Conservation (phyloP, 1,140 invertebrate species). For the Danaus melanippus region DNA sequence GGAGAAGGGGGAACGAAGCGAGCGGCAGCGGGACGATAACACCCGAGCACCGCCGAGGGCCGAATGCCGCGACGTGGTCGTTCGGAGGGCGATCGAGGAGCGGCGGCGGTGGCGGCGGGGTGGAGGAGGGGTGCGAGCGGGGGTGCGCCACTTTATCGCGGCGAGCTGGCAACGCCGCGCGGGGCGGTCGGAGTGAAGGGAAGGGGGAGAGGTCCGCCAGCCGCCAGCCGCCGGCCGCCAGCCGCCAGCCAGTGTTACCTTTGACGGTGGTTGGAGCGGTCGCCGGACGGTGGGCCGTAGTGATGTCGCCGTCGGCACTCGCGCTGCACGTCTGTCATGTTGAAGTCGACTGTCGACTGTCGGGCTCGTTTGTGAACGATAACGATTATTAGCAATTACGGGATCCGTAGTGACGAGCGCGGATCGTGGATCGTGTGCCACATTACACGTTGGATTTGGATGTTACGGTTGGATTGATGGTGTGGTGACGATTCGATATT, state of each 20-base stretch:
- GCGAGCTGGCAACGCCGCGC: constrained; percentile 66
- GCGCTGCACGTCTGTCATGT: constrained; percentile 68
- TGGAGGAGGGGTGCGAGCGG: constrained; percentile 58
- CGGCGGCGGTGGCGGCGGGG: constrained; percentile 67
- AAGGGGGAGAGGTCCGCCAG: constrained; percentile 21
- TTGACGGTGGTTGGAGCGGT: constrained; percentile 66
- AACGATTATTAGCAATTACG: constrained; percentile 53
- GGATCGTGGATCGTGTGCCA: constrained; percentile 17
- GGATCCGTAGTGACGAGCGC: constrained; percentile 54
- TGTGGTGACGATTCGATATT: constrained; percentile 61
- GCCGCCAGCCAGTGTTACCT: constrained; percentile 68
- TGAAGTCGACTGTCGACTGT: constrained; percentile 47
- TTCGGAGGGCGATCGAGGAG: constrained; percentile 56
- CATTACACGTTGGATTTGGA: constrained; percentile 53
- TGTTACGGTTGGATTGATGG: constrained; percentile 37
- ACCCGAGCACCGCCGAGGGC: constrained; percentile 54
- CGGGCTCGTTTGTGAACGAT: constrained; percentile 57
- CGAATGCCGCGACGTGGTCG: constrained; percentile 55
- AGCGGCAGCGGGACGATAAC: constrained; percentile 40
- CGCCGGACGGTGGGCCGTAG: constrained; percentile 57
- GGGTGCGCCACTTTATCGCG: constrained; percentile 69
- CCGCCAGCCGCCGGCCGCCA: constrained; percentile 68
- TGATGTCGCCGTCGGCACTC: constrained; percentile 63
- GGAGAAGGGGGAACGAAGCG: constrained; percentile 35
- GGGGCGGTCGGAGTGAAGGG: constrained; percentile 45